Conservation (phyloP, 2,113 vertebrate species). For the Nanorana parkeri region DNA sequence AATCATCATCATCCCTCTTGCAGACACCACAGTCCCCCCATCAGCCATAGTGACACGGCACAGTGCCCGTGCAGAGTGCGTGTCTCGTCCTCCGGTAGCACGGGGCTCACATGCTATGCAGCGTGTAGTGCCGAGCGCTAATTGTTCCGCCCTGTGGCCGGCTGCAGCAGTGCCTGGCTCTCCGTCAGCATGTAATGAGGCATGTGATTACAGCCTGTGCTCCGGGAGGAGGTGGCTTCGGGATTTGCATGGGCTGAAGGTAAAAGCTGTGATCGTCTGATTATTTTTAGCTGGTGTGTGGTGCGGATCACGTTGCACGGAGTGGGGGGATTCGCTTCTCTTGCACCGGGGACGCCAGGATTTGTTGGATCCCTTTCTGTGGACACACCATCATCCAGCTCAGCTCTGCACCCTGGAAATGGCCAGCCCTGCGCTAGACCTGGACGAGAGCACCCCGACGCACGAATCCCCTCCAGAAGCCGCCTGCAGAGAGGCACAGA, state of each 20-base stretch:
- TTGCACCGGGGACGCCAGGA: conserved; percentile 58
- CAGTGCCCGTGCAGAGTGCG: too few species aligned
- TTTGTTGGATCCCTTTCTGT: conserved; percentile 58
- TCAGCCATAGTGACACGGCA: too few species aligned
- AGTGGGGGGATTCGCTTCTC: conserved; percentile 57
- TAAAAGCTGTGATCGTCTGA: conserved; percentile 60
- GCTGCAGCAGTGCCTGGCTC: conserved; percentile 43
- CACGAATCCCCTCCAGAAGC: conserved; percentile 76
- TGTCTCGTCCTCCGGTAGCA: too few species aligned
- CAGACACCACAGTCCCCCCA: too few species aligned
- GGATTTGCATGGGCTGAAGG: conserved; percentile 69
- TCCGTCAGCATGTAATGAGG: conserved; percentile 46
- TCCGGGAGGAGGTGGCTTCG: conserved; percentile 50
- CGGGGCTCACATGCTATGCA: too few species aligned
- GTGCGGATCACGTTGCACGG: conserved; percentile 64
- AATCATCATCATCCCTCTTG: too few species aligned
- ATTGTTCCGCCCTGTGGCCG: conserved; percentile 28
- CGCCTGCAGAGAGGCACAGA: conserved; percentile 88
- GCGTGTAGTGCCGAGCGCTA: too few species aligned
- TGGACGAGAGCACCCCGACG: conserved; percentile 72
- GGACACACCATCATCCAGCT: conserved; percentile 59
- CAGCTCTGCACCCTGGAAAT: conserved; percentile 73
- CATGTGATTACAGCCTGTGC: conserved; percentile 47
- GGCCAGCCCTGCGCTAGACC: conserved; percentile 80
- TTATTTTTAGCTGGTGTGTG: conserved; percentile 80